Percentiles rank a stretch among this genome's conserved stretches.
Conservation (phyloP, 2,113 vertebrate genomes). For the Falcunculus frontatus region DNA sequence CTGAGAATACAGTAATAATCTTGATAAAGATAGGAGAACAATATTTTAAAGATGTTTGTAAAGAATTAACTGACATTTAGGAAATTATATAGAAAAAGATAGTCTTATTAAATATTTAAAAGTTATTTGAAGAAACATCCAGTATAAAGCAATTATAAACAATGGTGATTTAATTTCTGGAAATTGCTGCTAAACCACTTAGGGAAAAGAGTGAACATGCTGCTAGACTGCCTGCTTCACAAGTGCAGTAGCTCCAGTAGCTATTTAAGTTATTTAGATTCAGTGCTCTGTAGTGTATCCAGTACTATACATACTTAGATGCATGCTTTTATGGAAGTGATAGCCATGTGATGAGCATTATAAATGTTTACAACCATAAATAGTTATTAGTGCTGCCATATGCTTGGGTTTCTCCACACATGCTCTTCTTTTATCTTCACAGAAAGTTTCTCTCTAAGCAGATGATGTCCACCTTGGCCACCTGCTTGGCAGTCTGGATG, state of each 20-base stretch:
- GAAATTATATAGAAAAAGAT: neutral
- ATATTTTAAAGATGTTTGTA: neutral
- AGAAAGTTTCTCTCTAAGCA: neutral
- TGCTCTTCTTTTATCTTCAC: neutral
- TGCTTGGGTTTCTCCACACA: neutral
- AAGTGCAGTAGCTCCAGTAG: neutral
- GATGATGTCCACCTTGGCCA: neutral
- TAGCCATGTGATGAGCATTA: neutral
- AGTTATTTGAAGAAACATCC: neutral
- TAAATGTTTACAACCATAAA: neutral
- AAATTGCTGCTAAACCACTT: neutral
- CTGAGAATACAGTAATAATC: neutral
- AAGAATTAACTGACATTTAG: neutral
- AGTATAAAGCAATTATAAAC: neutral
- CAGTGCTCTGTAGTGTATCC: neutral
- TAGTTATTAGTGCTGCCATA: neutral
- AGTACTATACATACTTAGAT: neutral
- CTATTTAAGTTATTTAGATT: neutral
- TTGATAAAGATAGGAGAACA: neutral
- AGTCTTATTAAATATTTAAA: neutral
- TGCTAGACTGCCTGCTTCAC: neutral
- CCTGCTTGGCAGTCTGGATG: neutral
- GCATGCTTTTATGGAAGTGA: neutral
- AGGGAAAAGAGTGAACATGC: neutral
- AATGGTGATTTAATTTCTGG: neutral